Evolutionary conservation across 2,113 vertebrate species (phyloP), one percentile per base, ranked within the genome.

Genomic region (Apeltes quadracus): DNA sequence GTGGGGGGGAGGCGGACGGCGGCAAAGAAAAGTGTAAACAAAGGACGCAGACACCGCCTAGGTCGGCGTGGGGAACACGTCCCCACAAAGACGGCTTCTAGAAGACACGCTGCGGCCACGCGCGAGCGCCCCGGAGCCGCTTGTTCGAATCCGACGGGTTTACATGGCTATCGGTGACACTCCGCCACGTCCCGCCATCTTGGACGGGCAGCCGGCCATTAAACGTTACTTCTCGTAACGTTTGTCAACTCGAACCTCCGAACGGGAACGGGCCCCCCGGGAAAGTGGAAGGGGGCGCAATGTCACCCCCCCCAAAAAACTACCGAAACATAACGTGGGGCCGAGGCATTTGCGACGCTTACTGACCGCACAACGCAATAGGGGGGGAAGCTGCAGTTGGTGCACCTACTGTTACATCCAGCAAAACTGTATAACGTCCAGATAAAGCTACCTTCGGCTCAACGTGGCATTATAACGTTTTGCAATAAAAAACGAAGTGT

Each of bases 181-280:
- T 93, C 92, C 93, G 91, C 95, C 95, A 92, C 90, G 94, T 95
- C 95, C 95, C 95, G 96, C 96, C 96, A 97, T 98, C 95, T 97
- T 96, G 96, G 95, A 95, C 95, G 91, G 95, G 93, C 95, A 96
- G 95, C 96, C 95, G 87, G 88, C 87, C 86, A 88, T 89, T 84
- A 85, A 54, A 78, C 85, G 84, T 87, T 89, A 84, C 84, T 81
- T 80, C 84, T 81, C 78, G 81, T 72, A 84, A 86, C 83, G 83
- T 80, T 79, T 69, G 71, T 86, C 82, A 85, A 78, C 48, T 51
- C n/a, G n/a, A 22, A 25, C 69, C 65, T 65, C 14, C n/a, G 11
- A 51, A 51, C 48, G 14, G 39, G 4, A 41, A 41, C 32, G 48
- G 48, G 2, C 50, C 50, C 1, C 13, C 50, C 22, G 10, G 38